Conservation (phyloP, 2,113 vertebrate genomes). For the Odobenus rosmarus region DNA sequence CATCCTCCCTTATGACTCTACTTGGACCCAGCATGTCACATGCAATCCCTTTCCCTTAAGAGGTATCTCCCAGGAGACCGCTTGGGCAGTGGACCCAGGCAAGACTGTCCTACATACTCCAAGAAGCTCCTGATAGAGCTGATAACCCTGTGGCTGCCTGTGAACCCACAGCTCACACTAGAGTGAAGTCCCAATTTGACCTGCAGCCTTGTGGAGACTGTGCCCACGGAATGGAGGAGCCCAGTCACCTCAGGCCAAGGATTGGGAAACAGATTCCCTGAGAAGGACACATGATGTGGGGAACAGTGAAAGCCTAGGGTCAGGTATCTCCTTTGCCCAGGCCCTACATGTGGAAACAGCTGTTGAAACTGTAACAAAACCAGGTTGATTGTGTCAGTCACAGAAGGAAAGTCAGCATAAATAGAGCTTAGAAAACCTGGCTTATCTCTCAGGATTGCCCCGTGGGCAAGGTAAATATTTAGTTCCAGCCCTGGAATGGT, state of each 20-base stretch:
- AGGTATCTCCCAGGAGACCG: not conserved
- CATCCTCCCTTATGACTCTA: not conserved
- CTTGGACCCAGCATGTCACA: not conserved
- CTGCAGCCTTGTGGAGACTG: not conserved
- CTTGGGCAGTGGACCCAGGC: not conserved
- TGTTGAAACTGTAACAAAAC: constrained; percentile 32
- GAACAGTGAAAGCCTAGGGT: not conserved
- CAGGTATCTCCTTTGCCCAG: not conserved
- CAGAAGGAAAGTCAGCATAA: not conserved
- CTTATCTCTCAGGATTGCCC: constrained; percentile 12
- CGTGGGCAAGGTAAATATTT: constrained; percentile 67
- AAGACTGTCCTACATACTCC: not conserved
- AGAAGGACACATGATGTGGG: not conserved
- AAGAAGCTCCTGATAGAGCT: not conserved
- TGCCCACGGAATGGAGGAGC: not conserved
- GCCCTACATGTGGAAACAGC: constrained; percentile 31
- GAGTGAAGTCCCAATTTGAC: not conserved
- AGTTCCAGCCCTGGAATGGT: not conserved
- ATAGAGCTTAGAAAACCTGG: constrained; percentile 28
- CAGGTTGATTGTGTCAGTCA: not conserved
- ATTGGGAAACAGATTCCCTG: not conserved
- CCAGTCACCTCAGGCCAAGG: not conserved
- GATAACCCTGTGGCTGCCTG: not conserved
- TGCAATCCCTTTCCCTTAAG: not conserved
- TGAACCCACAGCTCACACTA: not conserved